A percentile compares a stretch with the other conserved stretches of the same genome.
These are phyloP conservation scores for Falco concolor DNA, from an alignment of 2,797 vertebrate species.

Conservation along the genomic window DNA sequence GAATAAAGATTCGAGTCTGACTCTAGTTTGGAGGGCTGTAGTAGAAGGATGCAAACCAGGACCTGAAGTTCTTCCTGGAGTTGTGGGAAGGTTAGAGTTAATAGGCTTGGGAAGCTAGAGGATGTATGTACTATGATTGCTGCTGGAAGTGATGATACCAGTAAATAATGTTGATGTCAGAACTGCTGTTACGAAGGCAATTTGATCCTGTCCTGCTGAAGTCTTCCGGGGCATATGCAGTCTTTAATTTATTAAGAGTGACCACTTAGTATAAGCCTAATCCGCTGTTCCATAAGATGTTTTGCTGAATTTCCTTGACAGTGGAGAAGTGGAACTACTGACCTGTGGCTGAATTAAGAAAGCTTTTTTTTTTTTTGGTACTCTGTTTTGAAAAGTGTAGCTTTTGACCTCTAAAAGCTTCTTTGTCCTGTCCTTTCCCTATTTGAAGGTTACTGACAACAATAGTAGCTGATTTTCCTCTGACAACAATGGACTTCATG, in stretches of 20 bases:
- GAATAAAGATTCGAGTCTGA: not conserved
- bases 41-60: not conserved
- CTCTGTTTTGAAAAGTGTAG: not conserved
- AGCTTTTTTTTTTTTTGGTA: not conserved
- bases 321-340: not conserved
- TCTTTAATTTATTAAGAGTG: not conserved
- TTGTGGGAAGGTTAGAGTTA: not conserved
- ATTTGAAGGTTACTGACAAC: conserved; percentile 82
- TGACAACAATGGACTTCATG: conserved; percentile 92
- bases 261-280: not conserved
- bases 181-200: not conserved
- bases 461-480: conserved; percentile 85
- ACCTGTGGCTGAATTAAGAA: not conserved
- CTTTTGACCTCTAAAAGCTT: not conserved
- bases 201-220: not conserved
- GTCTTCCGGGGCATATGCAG: not conserved
- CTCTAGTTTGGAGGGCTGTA: not conserved
- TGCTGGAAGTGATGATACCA: not conserved
- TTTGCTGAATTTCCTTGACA: not conserved
- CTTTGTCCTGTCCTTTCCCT: not conserved
- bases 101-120: not conserved
- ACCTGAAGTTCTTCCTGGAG: not conserved
- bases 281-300: not conserved
- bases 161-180: not conserved
- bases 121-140: not conserved